phyloP scores from a whole-genome alignment of 2,113 vertebrate species.

The Lagopus leucura region DNA sequence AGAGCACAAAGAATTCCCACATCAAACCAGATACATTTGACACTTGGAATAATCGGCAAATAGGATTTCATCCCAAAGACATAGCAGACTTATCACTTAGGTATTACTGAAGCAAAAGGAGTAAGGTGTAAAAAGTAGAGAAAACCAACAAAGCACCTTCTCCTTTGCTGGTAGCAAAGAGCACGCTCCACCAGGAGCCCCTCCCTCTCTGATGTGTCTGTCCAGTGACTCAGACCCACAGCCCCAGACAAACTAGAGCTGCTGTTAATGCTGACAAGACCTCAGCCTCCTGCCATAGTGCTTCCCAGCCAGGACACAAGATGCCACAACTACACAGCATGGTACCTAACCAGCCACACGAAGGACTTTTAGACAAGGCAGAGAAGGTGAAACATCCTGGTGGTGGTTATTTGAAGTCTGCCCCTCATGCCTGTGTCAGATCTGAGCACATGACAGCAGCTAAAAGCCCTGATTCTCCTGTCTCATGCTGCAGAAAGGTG shows the following conservation, averaged over 20 bases:
- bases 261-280: too few relatives aligned
- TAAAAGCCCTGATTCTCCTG: neutral
- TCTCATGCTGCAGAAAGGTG: neutral
- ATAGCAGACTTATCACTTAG: neutral
- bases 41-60: neutral
- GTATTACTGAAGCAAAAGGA: neutral
- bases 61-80: neutral
- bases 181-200: neutral
- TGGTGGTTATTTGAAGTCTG: neutral
- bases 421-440: neutral
- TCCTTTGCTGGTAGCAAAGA: neutral
- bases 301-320: neutral
- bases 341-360: neutral
- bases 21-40: neutral
- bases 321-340: neutral
- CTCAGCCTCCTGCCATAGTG: neutral
- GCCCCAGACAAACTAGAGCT: neutral
- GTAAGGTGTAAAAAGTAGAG: neutral
- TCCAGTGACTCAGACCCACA: neutral
- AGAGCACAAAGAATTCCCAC: neutral
- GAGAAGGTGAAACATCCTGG: neutral
- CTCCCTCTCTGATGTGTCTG: neutral
- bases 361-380: neutral
- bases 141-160: neutral
- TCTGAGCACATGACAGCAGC: accelerated